Percentiles rank a stretch among this genome's conserved stretches.
phyloP scores from a whole-genome alignment of 2,888 invertebrate genomes.

The Esperia sulphurella region DNA sequence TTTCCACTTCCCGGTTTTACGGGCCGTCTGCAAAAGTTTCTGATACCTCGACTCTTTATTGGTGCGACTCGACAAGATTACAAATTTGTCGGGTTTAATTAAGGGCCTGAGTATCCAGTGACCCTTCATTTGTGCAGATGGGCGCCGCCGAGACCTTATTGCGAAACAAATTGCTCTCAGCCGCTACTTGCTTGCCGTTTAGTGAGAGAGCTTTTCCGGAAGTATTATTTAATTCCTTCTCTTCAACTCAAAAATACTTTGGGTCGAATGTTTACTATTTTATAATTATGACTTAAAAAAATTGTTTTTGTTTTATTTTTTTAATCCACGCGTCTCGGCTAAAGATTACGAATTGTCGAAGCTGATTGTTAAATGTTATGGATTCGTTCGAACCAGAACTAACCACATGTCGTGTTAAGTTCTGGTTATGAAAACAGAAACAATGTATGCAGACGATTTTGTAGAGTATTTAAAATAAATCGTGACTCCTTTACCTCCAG shows the following conservation, averaged over 20 bases:
- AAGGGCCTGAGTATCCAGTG: slow-evolving; percentile 55
- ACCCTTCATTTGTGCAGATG: slow-evolving; percentile 71
- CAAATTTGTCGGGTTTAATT: slow-evolving; percentile 67
- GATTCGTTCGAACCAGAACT: too few relatives aligned
- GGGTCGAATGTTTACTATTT: neutral
- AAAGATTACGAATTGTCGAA: too few relatives aligned
- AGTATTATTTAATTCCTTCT: slow-evolving; percentile 5
- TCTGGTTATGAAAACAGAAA: too few relatives aligned
- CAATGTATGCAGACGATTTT: neutral
- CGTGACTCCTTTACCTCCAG: neutral
- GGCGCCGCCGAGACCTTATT: slow-evolving; percentile 58
- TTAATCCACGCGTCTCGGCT: too few relatives aligned
- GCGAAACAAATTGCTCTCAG: slow-evolving; percentile 60
- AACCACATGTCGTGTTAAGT: too few relatives aligned
- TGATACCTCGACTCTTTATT: slow-evolving; percentile 26
- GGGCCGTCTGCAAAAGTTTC: slow-evolving; percentile 17
- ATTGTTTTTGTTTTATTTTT: too few relatives aligned
- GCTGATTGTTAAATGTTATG: too few relatives aligned
- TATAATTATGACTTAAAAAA: too few relatives aligned
- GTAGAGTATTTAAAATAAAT: slow-evolving; percentile 5
- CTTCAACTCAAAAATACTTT: neutral
- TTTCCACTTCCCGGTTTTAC: slow-evolving; percentile 6
- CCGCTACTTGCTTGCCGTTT: slow-evolving; percentile 39
- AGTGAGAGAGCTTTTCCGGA: slow-evolving; percentile 25
- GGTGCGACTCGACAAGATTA: slow-evolving; percentile 37